Percentiles rank a stretch among this genome's conserved stretches.
These are phyloP conservation scores for Labia minor DNA, from an alignment of 2,888 invertebrate species.

Conservation along the genomic window DNA sequence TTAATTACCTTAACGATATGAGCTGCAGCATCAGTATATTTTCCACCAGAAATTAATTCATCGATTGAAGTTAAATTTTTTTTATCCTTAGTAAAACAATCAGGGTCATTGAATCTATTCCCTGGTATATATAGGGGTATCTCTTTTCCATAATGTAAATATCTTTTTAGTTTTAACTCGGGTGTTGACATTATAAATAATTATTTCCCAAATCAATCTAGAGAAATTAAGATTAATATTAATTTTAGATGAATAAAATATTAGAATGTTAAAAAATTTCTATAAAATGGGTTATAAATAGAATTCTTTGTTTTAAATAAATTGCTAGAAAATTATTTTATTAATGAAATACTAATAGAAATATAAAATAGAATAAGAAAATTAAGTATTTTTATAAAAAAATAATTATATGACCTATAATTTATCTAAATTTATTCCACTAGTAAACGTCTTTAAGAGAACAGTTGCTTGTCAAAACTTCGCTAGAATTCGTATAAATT, in stretches of 20 bases:
- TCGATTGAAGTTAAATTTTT: slow-evolving; percentile 23
- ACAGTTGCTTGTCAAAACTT: slow-evolving; percentile 13
- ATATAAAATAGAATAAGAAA: too few relatives aligned
- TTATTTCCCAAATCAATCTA: background rate
- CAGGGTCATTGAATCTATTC: slow-evolving; percentile 41
- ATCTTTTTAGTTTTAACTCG: slow-evolving; percentile 40
- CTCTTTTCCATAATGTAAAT: slow-evolving; percentile 44
- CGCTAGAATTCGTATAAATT: background rate
- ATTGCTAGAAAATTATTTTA: background rate
- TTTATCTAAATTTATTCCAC: background rate
- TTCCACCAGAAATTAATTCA: slow-evolving; percentile 24
- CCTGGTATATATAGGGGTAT: slow-evolving; percentile 46
- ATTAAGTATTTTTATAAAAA: background rate
- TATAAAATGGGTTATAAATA: background rate
- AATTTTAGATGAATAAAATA: too few relatives aligned
- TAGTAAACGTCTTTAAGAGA: background rate
- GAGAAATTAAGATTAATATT: background rate
- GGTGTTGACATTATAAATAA: slow-evolving; percentile 25
- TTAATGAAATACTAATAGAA: too few relatives aligned
- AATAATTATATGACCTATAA: background rate
- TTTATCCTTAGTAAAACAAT: slow-evolving; percentile 40
- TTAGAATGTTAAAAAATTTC: background rate
- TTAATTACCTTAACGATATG: slow-evolving; percentile 34
- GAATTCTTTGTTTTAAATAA: background rate
- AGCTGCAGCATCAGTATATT: slow-evolving; percentile 30